Base-by-base conservation (phyloP, 1,140 invertebrate genomes). In the Caenorhabditis brenneri region DNA sequence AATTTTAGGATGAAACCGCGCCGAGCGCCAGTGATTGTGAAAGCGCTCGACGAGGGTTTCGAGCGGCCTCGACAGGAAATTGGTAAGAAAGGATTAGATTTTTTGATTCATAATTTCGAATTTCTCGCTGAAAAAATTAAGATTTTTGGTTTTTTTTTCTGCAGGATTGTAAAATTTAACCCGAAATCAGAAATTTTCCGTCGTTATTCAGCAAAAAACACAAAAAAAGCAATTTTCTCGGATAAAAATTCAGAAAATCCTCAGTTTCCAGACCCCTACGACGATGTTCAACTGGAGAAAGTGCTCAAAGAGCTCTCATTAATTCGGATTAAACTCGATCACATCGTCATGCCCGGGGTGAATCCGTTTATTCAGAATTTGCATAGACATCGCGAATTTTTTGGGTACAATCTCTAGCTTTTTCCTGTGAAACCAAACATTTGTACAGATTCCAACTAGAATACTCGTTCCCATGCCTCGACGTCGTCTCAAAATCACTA, bases 271-370 rank as follows among this genome's bases (percentile, higher is more conserved):
- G 79, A 80, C 27, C 51, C 51, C n/a, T 58, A 53, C n/a, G 79
- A 80, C 29, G 79, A 55, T 53, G 19, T 80, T 51, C 48, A 80
- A 33, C 22, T 80, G 5, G 33, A 80, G 24, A 51, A 55, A 55
- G 51, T 80, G 46, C 48, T 80, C 48, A 80, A 80, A 55, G 79
- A 80, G 27, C 48, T 80, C 5, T 53, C 79, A 33, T 80, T 80
- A 12, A 24, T 80, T 12, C 79, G 79, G 31, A 51, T 80, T 15
- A 55, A 80, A 55, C 33, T 80, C 24, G 79, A 80, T 42, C 79
- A 80, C 5, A 80, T 80, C 46, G 27, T 53, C n/a, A 46, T 80
- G 2, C 79, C 79, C 46, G 51, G 27, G 0, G 31, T 51, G 10
- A 80, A 80, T 42, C 48, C 46, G 7, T 80, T 80, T n/a, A 74